Conservation (phyloP, 2,888 invertebrate species). For the Morpho achilles region DNA sequence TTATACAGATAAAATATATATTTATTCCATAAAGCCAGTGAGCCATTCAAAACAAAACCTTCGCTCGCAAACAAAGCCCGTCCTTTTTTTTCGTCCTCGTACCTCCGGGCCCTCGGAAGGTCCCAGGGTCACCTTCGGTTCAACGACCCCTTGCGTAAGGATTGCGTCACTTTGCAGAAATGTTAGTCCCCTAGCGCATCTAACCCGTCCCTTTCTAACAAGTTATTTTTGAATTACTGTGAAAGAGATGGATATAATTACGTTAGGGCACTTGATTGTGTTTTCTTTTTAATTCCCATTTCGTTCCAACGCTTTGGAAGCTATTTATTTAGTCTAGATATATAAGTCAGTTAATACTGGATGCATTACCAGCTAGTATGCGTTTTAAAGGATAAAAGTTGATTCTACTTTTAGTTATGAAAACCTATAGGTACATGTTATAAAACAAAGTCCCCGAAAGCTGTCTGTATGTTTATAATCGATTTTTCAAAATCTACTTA, state of each 20-base stretch:
- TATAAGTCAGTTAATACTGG: slow-evolving; percentile 15
- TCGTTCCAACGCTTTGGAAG: slow-evolving; percentile 17
- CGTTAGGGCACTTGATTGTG: slow-evolving; percentile 21
- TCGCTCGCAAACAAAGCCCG: slow-evolving; percentile 8
- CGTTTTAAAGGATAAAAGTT: no score
- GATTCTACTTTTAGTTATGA: no score
- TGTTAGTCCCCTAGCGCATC: slow-evolving; percentile 35
- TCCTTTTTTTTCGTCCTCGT: slow-evolving; percentile 22
- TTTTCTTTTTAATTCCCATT: slow-evolving; percentile 32
- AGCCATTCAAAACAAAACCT: slow-evolving; percentile 8
- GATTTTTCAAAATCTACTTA: no score
- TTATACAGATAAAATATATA: no score
- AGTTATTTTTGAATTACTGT: slow-evolving; percentile 5
- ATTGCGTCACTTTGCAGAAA: slow-evolving; percentile 58
- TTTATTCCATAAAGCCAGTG: no score
- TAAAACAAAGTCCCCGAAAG: no score
- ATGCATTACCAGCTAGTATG: slow-evolving; percentile 6
- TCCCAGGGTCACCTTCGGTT: slow-evolving; percentile 45
- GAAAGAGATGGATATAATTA: slow-evolving; percentile 27
- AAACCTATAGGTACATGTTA: no score
- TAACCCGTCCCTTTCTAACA: slow-evolving; percentile 22
- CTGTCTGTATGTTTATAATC: no score
- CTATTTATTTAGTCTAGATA: neutral
- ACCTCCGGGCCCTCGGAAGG: slow-evolving; percentile 41
- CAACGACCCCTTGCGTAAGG: slow-evolving; percentile 56